Percentiles rank a stretch among this genome's conserved stretches.
Conservation (phyloP, 2,113 vertebrate genomes). For the Actenoides lindsayi region DNA sequence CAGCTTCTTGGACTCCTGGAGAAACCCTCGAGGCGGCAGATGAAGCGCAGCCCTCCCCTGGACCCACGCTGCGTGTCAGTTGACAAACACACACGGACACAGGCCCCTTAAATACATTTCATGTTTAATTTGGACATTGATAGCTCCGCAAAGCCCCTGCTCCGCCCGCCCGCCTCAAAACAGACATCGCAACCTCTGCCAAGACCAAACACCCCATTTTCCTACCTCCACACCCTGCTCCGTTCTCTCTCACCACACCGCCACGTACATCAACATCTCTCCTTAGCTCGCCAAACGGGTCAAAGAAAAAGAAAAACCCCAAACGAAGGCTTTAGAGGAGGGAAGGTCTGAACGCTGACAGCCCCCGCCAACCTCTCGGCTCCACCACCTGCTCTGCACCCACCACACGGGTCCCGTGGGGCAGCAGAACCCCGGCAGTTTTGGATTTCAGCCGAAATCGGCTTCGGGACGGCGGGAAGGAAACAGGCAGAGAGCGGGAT, state of each 20-base stretch:
- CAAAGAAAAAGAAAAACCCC: constrained; percentile 44
- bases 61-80: rapidly evolving
- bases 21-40: neutral
- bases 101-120: constrained; percentile 66
- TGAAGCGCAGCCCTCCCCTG: neutral
- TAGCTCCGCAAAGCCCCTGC: constrained; percentile 63
- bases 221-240: neutral
- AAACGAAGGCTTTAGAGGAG: constrained; percentile 45
- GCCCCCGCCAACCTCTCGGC: neutral
- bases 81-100: constrained; percentile 43
- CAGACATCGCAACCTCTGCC: neutral
- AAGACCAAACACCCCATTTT: constrained; percentile 31
- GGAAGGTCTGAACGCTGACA: constrained; percentile 13
- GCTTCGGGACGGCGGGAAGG: neutral
- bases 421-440: neutral
- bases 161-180: constrained; percentile 50
- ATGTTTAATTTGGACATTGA: constrained; percentile 76
- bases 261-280: constrained; percentile 27
- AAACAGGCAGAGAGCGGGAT: neutral
- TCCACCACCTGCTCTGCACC: neutral
- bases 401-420: neutral
- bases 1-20: neutral
- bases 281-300: constrained; percentile 55
- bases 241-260: constrained; percentile 48
- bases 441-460: neutral